phyloP scores from a whole-genome alignment of 2,797 vertebrate genomes.

The Muscicapa striata region DNA sequence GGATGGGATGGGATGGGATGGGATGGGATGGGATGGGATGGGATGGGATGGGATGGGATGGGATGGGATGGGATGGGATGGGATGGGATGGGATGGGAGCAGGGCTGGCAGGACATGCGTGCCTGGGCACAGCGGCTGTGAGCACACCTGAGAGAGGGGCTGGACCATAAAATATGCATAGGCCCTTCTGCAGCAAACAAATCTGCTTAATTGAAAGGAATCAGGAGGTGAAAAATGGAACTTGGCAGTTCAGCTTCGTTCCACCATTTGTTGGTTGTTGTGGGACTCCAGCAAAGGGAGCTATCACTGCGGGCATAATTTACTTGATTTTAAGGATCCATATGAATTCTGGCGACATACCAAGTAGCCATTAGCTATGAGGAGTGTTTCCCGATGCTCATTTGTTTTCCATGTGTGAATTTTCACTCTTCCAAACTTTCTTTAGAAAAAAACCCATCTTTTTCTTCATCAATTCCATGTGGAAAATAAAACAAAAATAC shows the following conservation, averaged over 20 bases:
- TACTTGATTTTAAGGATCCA: slow-evolving; percentile 36
- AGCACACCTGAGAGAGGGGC: not conserved
- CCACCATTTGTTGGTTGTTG: slow-evolving; percentile 27
- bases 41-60: not conserved
- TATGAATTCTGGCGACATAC: slow-evolving; percentile 35
- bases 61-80: too few relatives aligned
- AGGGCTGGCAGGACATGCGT: fast-evolving
- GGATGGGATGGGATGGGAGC: not conserved
- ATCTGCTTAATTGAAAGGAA: slow-evolving; percentile 10
- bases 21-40: too few relatives aligned
- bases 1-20: not conserved
- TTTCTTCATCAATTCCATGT: slow-evolving; percentile 40
- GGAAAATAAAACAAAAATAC: slow-evolving; percentile 38
- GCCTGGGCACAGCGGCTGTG: fast-evolving
- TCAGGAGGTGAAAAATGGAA: slow-evolving; percentile 36
- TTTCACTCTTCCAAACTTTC: not conserved
- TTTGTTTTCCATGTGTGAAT: slow-evolving; percentile 53
- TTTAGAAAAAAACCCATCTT: not conserved
- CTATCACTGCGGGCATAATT: slow-evolving; percentile 30
- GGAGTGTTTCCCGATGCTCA: slow-evolving; percentile 23
- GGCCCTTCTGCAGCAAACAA: not conserved
- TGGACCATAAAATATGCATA: not conserved
- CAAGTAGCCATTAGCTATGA: slow-evolving; percentile 18
- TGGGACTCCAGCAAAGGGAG: slow-evolving; percentile 1
- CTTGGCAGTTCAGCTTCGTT: slow-evolving; percentile 35